Evolutionary conservation across 2,888 invertebrate species (phyloP), one percentile per base, ranked within the genome.

Genomic region (Hydrotaea cyrtoneurina): DNA sequence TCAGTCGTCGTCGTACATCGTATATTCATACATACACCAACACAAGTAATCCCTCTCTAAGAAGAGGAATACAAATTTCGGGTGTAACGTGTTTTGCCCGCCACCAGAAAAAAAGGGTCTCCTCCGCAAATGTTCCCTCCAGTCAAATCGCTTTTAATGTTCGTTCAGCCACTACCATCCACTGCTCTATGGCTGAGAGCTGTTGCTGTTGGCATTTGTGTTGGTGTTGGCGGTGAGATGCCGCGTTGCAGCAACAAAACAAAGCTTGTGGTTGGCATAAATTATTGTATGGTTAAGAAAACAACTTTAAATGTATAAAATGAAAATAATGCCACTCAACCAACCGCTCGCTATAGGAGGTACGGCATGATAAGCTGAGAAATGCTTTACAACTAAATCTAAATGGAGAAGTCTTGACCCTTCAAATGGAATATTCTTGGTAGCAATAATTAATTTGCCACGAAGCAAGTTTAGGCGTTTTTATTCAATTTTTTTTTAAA

Each of bases 271-370:
- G 81, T 77, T 82, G 79, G 76, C 81, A 82, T 85, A 85, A 85
- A 85, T 85, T 82, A 85, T 85, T 85, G 53, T 77, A 76, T 46
- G 81, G 81, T 79, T 85, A 62, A 85, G 81, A 77, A 79, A 71
- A 76, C 79, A 82, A 79, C 81, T 79, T 79, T 85, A 59, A 55
- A 77, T 76, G 73, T 78, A 36, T 73, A 55, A 50, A 62, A 75
- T 26, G 64, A 78, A 71, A 62, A 78, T 46, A 26, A 64, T 64
- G 43, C 64, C 43, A 66, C 50, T 71, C 69, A 53, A 64, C 50
- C 13, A 62, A 26, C 53, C 46, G 43, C 62, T 71, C 31, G 19
- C 55, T 10, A 10, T 55, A 55, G 21, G 23, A 55, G 55, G 64
- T 4, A 0, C 36, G 31, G 36, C 2, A 3, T 36, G 36, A 64